Conservation (phyloP, 1,140 invertebrate species). For the Cryptotermes secundus region DNA sequence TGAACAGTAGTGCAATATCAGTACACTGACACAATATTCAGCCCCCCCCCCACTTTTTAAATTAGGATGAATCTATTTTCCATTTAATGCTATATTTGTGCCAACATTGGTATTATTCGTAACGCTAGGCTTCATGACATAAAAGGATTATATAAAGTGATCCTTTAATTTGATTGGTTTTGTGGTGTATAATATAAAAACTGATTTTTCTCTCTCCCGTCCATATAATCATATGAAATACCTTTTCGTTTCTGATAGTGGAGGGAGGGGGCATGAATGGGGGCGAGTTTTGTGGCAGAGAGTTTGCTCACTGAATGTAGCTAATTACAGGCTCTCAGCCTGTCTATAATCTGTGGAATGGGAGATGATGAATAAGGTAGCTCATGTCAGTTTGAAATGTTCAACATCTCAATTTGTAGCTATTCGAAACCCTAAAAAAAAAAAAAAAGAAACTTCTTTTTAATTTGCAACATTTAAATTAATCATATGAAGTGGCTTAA, state of each 20-base stretch:
- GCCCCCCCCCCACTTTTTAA: neutral
- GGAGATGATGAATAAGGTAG: conserved; percentile 4
- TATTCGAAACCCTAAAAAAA: neutral
- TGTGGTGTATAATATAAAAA: conserved; percentile 11
- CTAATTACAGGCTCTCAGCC: conserved; percentile 6
- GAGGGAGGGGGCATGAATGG: neutral
- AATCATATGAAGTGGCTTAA: conserved; percentile 16
- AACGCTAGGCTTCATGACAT: neutral
- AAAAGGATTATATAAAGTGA: conserved; percentile 10
- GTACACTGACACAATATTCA: neutral
- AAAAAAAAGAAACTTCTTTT: neutral
- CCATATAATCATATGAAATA: conserved; percentile 17
- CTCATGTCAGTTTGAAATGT: conserved; percentile 7
- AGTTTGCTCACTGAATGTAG: conserved; percentile 5
- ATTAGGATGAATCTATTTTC: neutral
- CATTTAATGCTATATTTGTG: conserved; percentile 3
- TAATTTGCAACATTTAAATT: conserved; percentile 6
- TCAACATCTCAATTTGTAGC: conserved; percentile 16
- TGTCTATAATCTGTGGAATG: conserved; percentile 3
- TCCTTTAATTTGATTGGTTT: conserved; percentile 16
- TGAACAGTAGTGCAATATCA: neutral
- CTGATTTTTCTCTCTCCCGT: neutral
- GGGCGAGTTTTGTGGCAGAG: neutral
- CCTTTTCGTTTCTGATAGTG: conserved; percentile 12
- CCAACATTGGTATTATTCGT: neutral